These are phyloP conservation scores for Mormoops blainvillei DNA, from an alignment of 2,113 vertebrate species.

Conservation along the genomic window DNA sequence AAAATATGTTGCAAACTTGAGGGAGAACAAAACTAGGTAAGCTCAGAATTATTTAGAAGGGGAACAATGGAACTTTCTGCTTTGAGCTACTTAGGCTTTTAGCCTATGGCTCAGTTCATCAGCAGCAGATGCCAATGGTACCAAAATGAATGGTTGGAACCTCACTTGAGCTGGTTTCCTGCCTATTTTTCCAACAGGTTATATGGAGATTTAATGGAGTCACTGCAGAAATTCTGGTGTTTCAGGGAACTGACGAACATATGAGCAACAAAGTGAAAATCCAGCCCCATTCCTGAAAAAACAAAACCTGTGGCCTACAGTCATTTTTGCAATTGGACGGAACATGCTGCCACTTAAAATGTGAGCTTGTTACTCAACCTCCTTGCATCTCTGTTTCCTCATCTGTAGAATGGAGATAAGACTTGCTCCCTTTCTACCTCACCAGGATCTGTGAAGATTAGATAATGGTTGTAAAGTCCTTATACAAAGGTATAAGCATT, in stretches of 20 bases:
- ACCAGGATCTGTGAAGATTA: constrained; percentile 67
- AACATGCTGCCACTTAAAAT: neutral
- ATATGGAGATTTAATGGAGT: neutral
- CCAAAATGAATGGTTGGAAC: neutral
- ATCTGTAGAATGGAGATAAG: constrained; percentile 70
- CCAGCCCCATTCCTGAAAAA: neutral
- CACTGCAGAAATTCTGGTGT: neutral
- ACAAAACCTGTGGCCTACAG: neutral
- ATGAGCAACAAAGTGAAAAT: neutral
- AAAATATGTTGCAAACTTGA: neutral
- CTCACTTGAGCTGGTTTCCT: neutral
- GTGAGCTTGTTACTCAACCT: constrained; percentile 26
- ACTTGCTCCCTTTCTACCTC: constrained; percentile 63
- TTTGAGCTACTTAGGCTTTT: neutral
- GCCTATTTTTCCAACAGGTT: neutral
- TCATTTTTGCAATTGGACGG: neutral
- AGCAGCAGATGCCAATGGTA: neutral
- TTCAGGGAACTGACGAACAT: neutral
- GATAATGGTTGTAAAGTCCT: constrained; percentile 63
- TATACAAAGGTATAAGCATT: constrained; percentile 53
- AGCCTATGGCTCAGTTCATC: neutral
- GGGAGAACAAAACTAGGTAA: neutral
- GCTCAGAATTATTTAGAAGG: neutral
- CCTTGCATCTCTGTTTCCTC: constrained; percentile 57
- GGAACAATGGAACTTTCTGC: neutral